Percentiles rank a stretch among this genome's conserved stretches.
phyloP scores from a whole-genome alignment of 2,797 vertebrate genomes.

The Myotis pilosus region DNA sequence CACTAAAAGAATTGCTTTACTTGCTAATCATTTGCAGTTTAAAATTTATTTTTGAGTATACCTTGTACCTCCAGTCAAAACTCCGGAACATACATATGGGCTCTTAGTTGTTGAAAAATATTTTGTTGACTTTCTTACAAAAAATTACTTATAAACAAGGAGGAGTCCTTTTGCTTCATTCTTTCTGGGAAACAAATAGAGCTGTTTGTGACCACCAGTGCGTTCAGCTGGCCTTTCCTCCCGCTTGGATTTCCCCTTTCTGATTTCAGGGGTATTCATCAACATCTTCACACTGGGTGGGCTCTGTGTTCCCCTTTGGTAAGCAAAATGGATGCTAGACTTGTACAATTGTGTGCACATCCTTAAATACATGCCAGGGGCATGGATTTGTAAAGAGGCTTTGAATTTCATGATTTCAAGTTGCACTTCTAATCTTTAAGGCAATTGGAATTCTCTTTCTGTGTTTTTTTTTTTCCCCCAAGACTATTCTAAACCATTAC shows the following conservation, averaged over 20 bases:
- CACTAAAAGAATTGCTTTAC: not conserved
- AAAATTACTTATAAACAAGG: constrained; percentile 19
- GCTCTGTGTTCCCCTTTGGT: constrained; percentile 12
- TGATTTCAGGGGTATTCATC: constrained; percentile 62
- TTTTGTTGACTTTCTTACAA: not conserved
- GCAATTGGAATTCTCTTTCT: constrained; percentile 68
- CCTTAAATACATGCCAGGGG: constrained; percentile 52
- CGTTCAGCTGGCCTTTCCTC: constrained; percentile 22
- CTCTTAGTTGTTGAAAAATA: not conserved
- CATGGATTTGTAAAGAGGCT: constrained; percentile 68
- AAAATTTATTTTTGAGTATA: not conserved
- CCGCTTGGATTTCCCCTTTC: constrained; percentile 43
- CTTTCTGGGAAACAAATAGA: not conserved
- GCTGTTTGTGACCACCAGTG: not conserved
- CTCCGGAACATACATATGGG: not conserved
- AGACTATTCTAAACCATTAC: constrained; percentile 59
- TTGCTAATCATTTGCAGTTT: not conserved
- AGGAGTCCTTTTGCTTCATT: not conserved
- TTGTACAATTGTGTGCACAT: constrained; percentile 44
- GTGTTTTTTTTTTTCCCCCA: constrained; percentile 55
- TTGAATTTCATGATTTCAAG: constrained; percentile 69
- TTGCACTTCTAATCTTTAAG: constrained; percentile 64
- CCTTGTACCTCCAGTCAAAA: not conserved
- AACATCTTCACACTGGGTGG: constrained; percentile 38
- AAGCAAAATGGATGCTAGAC: constrained; percentile 22